Base-by-base conservation (phyloP, 2,113 vertebrate genomes). In the Myanophis thanlyinensis region DNA sequence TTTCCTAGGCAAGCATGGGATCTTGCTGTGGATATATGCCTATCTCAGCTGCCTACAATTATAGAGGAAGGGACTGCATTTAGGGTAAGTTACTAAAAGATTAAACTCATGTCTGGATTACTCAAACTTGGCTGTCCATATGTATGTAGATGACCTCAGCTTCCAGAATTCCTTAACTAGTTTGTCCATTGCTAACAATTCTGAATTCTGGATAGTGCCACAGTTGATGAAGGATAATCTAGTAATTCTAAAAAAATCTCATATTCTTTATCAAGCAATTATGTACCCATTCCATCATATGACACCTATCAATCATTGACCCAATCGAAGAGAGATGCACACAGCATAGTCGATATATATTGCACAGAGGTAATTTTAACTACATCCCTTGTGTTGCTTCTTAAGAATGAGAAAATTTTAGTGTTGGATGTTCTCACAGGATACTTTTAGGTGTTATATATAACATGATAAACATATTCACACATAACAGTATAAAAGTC, bases 11-110 rank as follows among this genome's bases (percentile, higher is more conserved):
- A 99, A 96, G 99, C 99, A 0, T 99, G 99, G 99, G 99, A 99
- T 97, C 98, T 99, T 0, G 99, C 99, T 0, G 99, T 99, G 92
- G 99, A 99, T 97, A 99, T 99, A 92, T 99, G 99, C 95, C 99
- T 99, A 90, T 99, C 99, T 91, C 99, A 99, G 95, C 97, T 99
- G 90, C 99, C 99, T 3, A 99, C 99, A 40, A 99, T 99, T 96
- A 99, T 99, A 1, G 99, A 99, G 96, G 99, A 99, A 91, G 99
- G 99, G 95, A 99, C 99, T 0, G 98, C 99, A 12, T 99, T 99
- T 96, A 98, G 99, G 97, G 99, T 99, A 96, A 99, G 99, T 95
- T 25, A 46, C 51, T 23, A 12, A 56, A 88, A 35, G 44, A 80
- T 80, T 80, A 44, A 80, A 10, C 35, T 80, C 73, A 80, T 22